Base-by-base conservation (phyloP, 1,140 invertebrate genomes). In the Drosophila miranda region DNA sequence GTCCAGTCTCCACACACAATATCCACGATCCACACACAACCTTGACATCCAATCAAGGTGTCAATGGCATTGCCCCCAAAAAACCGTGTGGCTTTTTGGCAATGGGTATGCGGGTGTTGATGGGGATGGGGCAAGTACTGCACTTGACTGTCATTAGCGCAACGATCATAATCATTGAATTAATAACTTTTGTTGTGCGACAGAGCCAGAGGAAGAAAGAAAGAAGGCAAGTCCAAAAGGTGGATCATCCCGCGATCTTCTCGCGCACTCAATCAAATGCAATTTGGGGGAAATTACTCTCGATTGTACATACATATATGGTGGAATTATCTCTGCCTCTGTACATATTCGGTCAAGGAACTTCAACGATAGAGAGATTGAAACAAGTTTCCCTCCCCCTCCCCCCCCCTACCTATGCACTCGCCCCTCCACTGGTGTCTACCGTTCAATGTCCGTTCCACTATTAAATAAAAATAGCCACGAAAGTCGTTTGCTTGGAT, bases 11-110 rank as follows among this genome's bases (percentile, higher is more conserved):
- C 34, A 38, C 34, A 38, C 23, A 26, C 19, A 19, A 19, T 19
- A 38, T 38, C 34, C 49, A 52, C 49, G 55, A 68, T 62, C 58
- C 55, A 56, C 70, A 59, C 44, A 56, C 76, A 87, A 86, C 81
- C 81, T 86, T 86, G 81, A 86, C 81, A 86, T 74, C 81, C 81
- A 86, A 86, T 86, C 76, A 86, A 78, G 64, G 82, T 86, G 81
- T 86, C 81, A 87, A 78, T 86, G 81, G 49, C 84, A 67, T 75
- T 49, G 64, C 50, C 70, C 28, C 42, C 45, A 30, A 52, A 19
- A 30, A 52, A 19, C 45, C 62, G 16, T 67, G 54, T 53, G 34
- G 52, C 43, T 61, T 34, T 44, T 46, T 30, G 30, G 53, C 34
- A 38, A 38, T 38, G 34, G 34, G 23, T 14, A 28, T 28, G 28